These are phyloP conservation scores for Eupristina koningsbergeri DNA, from an alignment of 1,140 invertebrate species.

Conservation along the genomic window DNA sequence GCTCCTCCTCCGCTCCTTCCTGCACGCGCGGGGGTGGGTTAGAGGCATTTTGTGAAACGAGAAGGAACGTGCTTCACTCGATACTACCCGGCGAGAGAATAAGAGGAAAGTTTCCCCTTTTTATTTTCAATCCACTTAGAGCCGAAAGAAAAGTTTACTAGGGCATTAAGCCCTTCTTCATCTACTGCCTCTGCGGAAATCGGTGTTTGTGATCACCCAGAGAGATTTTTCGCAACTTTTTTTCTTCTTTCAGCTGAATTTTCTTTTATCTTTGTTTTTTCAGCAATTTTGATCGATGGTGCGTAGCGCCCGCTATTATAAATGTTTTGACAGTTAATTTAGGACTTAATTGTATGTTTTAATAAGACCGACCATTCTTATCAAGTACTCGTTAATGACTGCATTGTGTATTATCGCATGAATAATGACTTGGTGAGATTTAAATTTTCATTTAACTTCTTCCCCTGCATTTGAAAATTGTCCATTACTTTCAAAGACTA, in stretches of 20 bases:
- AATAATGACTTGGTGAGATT: not conserved
- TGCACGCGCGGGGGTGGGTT: too few species aligned
- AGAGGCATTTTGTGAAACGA: constrained; percentile 13
- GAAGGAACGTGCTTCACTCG: constrained; percentile 3
- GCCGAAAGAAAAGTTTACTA: constrained; percentile 54
- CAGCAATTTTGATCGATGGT: not conserved
- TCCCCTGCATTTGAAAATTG: not conserved
- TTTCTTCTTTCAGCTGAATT: not conserved
- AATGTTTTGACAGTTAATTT: constrained; percentile 11
- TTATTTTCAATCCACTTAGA: constrained; percentile 70
- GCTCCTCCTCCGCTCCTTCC: too few species aligned
- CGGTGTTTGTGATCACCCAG: not conserved
- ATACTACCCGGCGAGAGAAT: not conserved
- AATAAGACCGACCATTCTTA: not conserved
- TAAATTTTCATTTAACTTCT: not conserved
- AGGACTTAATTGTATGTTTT: constrained; percentile 4
- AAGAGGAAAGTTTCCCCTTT: constrained; percentile 18
- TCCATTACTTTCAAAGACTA: not conserved
- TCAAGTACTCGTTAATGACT: not conserved
- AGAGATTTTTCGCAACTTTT: constrained; percentile 18
- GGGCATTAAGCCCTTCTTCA: constrained; percentile 47
- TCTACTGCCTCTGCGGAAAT: not conserved
- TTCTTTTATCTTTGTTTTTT: too few species aligned
- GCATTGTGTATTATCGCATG: not conserved
- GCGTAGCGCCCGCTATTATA: not conserved